Evolutionary conservation across 2,113 vertebrate genomes (phyloP), one percentile per base, ranked within the genome.

Genomic region (Gallinago paraguaiae): DNA sequence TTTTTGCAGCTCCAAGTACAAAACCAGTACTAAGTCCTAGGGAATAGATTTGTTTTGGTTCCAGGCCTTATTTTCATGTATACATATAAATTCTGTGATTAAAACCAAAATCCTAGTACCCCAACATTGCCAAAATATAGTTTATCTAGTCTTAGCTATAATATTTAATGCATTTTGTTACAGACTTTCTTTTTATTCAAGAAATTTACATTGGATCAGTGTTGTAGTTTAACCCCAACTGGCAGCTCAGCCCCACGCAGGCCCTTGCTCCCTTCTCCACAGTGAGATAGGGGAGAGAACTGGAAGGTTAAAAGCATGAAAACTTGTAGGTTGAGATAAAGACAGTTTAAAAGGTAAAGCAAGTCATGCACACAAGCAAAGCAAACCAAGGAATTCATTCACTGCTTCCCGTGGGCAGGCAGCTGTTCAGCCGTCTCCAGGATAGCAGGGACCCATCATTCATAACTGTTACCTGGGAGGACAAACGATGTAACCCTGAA

Each of bases 381-480:
- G 53, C 25, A 61, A 46, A 46, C 6, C 7, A 41, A n/a, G 41
- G 50, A 17, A n/a, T 65, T 85, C 8, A 2, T 75, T 65, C n/a
- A 2, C 23, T 6, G 1, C 50, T 72, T 35, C 30, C 50, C 10
- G 7, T 4, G 1, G 5, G n/a, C 48, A n/a, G 75, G 56, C 39
- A 37, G 56, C 33, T 8, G 27, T 37, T 71, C 50, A 48, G 33
- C 41, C n/a, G 17, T 30, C 24, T 33, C n/a, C 30, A 48, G 65
- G 65, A 39, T 1, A 41, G 75, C n/a, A 22, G 41, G 19, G 25
- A 13, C 43, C 17, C 20, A 11, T 31, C 31, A 28, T 1, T 0
- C 0, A 1, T 60, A 31, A 31, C 0, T 1, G 31, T 7, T n/a
- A 20, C 20, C 13, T 2, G 5, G 53, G 25, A 35, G 0, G 3